These are phyloP conservation scores for Trichogramma pretiosum DNA, from an alignment of 1,140 invertebrate species.

Conservation along the genomic window DNA sequence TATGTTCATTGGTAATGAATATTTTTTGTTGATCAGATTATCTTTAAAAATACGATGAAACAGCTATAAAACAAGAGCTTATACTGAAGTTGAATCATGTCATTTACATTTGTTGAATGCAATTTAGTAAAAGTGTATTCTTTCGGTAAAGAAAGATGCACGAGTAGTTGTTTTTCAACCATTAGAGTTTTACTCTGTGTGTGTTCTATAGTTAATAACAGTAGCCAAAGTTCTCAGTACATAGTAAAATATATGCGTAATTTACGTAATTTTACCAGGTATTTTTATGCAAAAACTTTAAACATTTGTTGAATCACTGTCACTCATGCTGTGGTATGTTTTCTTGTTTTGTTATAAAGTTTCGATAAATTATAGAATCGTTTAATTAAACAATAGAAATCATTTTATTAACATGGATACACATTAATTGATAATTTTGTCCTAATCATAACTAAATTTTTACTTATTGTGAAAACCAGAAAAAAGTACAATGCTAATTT, in stretches of 20 bases:
- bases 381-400: too few relatives aligned
- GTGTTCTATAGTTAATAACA: slow-evolving; percentile 30
- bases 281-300: slow-evolving; percentile 18
- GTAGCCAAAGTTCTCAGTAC: slow-evolving; percentile 31
- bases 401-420: slow-evolving; percentile 11
- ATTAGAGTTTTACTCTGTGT: slow-evolving; percentile 16
- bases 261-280: slow-evolving; percentile 18
- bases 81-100: too few relatives aligned
- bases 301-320: slow-evolving; percentile 16
- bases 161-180: slow-evolving; percentile 12
- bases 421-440: too few relatives aligned
- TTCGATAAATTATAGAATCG: too few relatives aligned
- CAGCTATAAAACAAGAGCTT: too few relatives aligned
- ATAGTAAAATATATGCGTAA: slow-evolving; percentile 17
- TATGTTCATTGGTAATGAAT: too few relatives aligned
- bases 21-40: too few relatives aligned
- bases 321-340: slow-evolving; percentile 16
- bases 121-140: slow-evolving; percentile 11
- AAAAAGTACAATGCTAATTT: too few relatives aligned
- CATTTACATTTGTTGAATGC: too few relatives aligned
- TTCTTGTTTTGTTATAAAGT: slow-evolving; percentile 18
- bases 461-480: too few relatives aligned
- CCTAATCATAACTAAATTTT: too few relatives aligned
- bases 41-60: too few relatives aligned
- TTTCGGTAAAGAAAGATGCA: slow-evolving; percentile 11